A percentile compares a stretch with the other conserved stretches of the same genome.
Conservation (phyloP, 2,113 vertebrate species). For the Vidua macroura region DNA sequence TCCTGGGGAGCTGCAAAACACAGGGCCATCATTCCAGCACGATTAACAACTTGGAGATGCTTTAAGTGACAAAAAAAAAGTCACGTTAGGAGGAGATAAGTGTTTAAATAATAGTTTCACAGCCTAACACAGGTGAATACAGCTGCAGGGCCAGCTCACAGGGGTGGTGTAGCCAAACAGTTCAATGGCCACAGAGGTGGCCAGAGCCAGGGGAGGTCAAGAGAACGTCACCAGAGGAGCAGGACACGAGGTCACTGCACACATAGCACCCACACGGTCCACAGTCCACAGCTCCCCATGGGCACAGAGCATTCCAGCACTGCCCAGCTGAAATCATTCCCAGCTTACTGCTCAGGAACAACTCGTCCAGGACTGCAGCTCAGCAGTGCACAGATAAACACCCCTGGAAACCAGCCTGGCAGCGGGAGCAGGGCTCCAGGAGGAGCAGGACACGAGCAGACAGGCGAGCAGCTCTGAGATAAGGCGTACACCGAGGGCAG, state of each 20-base stretch:
- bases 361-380: background rate
- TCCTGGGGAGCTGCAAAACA: background rate
- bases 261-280: rapidly evolving
- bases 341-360: background rate
- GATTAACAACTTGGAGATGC: background rate
- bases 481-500: rapidly evolving
- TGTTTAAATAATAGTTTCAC: background rate
- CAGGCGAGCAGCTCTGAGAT: background rate
- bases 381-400: background rate
- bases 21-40: background rate
- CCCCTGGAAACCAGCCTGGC: background rate
- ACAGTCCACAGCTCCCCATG: background rate
- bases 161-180: rapidly evolving
- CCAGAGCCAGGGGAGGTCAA: background rate
- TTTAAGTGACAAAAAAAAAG: background rate
- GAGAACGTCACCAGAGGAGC: background rate
- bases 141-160: background rate
- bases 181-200: background rate
- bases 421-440: rapidly evolving
- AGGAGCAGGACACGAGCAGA: background rate
- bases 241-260: background rate
- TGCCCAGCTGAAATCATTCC: background rate
- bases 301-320: background rate
- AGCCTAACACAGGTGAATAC: background rate
- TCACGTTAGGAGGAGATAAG: background rate